These are phyloP conservation scores for Uria aalge DNA, from an alignment of 2,113 vertebrate species.

Conservation along the genomic window DNA sequence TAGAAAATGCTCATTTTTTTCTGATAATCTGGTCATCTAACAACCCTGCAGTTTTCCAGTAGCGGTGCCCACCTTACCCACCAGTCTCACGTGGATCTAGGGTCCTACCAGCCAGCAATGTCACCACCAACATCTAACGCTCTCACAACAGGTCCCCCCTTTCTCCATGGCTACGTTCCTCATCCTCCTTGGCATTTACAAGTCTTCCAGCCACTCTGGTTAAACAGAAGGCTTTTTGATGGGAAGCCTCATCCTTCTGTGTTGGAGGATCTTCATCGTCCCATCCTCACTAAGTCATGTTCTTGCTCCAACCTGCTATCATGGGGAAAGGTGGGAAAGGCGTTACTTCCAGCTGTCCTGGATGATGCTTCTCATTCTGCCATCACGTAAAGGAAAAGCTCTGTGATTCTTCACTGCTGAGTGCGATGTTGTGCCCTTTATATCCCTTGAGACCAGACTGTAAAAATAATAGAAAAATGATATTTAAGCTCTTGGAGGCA, in stretches of 20 bases:
- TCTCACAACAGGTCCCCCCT: not conserved
- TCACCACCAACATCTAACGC: not conserved
- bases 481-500: not conserved
- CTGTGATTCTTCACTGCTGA: not conserved
- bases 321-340: not conserved
- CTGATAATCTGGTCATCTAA: not conserved
- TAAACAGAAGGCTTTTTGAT: not conserved
- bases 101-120: not conserved
- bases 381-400: not conserved
- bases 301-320: not conserved
- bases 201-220: not conserved
- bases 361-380: not conserved
- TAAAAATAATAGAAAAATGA: not conserved
- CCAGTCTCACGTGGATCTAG: not conserved
- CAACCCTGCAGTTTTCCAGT: not conserved
- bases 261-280: not conserved
- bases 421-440: not conserved
- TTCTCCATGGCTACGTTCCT: fast-evolving
- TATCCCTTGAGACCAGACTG: not conserved
- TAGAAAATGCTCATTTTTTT: not conserved
- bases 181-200: not conserved
- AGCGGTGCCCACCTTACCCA: not conserved
- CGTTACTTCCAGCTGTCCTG: fast-evolving
- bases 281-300: too few relatives aligned
- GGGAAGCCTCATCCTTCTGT: not conserved